Evolutionary conservation across 2,113 vertebrate genomes (phyloP).

Genomic region (Hyperopisus bebe): DNA sequence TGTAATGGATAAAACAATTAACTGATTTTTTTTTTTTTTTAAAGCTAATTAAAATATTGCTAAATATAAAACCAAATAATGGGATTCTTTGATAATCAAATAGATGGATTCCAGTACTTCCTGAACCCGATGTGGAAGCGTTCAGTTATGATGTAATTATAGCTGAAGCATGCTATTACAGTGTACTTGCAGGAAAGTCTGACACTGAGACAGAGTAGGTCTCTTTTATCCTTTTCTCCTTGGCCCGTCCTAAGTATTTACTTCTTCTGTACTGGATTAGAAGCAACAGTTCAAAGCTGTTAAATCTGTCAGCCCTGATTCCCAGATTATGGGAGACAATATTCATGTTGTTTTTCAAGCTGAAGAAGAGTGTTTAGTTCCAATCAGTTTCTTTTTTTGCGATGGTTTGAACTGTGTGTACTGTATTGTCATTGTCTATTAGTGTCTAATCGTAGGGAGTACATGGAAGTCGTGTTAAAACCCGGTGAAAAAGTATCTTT

Average conservation of each 20-base stretch:
- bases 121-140: neutral
- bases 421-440: neutral
- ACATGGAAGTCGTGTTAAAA: neutral
- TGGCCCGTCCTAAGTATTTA: neutral
- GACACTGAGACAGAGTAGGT: neutral
- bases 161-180: neutral
- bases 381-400: neutral
- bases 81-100: neutral
- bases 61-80: neutral
- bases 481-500: neutral
- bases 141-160: neutral
- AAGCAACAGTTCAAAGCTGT: neutral
- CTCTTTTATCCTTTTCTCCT: neutral
- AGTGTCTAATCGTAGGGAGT: neutral
- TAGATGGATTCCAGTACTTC: neutral
- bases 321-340: constrained; percentile 2
- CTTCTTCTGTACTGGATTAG: neutral
- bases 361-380: neutral
- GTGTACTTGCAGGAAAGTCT: neutral
- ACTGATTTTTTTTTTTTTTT: neutral
- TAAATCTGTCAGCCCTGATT: constrained; percentile 3
- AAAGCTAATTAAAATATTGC: neutral
- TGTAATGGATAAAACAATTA: neutral
- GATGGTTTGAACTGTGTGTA: neutral
- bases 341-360: neutral